Evolutionary conservation across 2,113 vertebrate genomes (phyloP), one percentile per base, ranked within the genome.

Genomic region (Recurvirostra avosetta): DNA sequence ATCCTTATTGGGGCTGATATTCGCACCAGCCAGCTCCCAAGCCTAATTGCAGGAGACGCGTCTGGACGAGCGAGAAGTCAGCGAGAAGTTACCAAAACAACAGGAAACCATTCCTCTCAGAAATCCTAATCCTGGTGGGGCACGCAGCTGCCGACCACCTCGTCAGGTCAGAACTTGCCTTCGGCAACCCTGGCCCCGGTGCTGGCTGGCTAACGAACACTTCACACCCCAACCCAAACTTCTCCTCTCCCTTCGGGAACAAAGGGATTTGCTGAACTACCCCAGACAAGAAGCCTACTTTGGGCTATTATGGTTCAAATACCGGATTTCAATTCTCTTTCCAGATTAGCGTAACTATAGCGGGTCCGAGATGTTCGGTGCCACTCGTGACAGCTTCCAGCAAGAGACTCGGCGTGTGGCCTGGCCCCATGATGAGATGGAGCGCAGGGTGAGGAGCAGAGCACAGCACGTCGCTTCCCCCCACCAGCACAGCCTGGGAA

Each of bases 361-460:
- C 6, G 11, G 79, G 18, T 14, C 34, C 2, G 8, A 38, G 41
- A 43, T 7, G 26, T 68, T 47, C 19, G 2, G 5, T 2, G 7
- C 62, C 22, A n/a, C 8, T 3, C 18, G 62, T 1, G n/a, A 26
- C 43, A 34, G 38, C 32, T 6, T 65, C 47, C 43, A 12, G n/a
- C n/a, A 15, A 36, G 21, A 26, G 34, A 36, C 5, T 1, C 49
- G 8, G 45, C 2, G 2, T 5, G 19, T 6, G 12, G 3, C 10
- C 70, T 2, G 20, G 61, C 22, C 45, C 45, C 23, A 5, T 18
- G 0, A 4, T 3, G 40, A 34, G 12, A 18, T 1, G 0, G 7
- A 50, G 47, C 0, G 6, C 5, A 7, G 43, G 18, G 21, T 7
- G 32, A 61, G 3, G 20, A 65, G 41, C n/a, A 19, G 36, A 34